A percentile compares a stretch with the other conserved stretches of the same genome.
These are phyloP conservation scores for Drosophila ananassae DNA, from an alignment of 1,140 invertebrate species.

Conservation along the genomic window DNA sequence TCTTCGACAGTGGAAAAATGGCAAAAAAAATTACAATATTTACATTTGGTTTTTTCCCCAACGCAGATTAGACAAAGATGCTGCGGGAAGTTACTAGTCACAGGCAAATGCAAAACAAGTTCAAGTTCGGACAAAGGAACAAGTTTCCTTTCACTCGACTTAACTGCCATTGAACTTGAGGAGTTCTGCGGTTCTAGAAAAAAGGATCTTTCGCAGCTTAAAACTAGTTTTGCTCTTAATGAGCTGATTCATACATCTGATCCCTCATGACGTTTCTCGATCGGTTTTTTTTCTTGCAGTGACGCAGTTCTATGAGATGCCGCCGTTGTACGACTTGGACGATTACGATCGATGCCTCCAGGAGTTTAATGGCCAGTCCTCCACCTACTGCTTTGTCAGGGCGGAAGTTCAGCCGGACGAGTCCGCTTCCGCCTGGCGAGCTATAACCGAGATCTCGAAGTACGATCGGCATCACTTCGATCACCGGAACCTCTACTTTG, in stretches of 20 bases:
- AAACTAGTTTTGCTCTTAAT: constrained; percentile 52
- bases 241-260: constrained; percentile 42
- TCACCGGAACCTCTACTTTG: constrained; percentile 85
- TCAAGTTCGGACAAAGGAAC: constrained; percentile 36
- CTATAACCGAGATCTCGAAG: constrained; percentile 84
- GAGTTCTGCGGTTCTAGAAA: constrained; percentile 27
- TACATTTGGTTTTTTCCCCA: constrained; percentile 21
- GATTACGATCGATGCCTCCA: constrained; percentile 85
- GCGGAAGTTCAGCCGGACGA: constrained; percentile 79
- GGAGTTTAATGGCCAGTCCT: constrained; percentile 57
- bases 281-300: constrained; percentile 61
- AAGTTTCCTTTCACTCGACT: constrained; percentile 63
- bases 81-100: background rate
- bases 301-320: constrained; percentile 85
- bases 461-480: constrained; percentile 85
- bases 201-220: constrained; percentile 27
- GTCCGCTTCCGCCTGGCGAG: constrained; percentile 81
- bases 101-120: constrained; percentile 44
- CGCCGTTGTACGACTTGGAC: constrained; percentile 85
- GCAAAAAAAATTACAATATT: constrained; percentile 37
- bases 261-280: constrained; percentile 19
- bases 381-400: constrained; percentile 85
- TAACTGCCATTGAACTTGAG: constrained; percentile 38
- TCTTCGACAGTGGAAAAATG: constrained; percentile 15
- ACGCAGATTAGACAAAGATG: constrained; percentile 26